These are phyloP conservation scores for Sminthurides aquaticus DNA, from an alignment of 2,888 invertebrate species.

Conservation along the genomic window DNA sequence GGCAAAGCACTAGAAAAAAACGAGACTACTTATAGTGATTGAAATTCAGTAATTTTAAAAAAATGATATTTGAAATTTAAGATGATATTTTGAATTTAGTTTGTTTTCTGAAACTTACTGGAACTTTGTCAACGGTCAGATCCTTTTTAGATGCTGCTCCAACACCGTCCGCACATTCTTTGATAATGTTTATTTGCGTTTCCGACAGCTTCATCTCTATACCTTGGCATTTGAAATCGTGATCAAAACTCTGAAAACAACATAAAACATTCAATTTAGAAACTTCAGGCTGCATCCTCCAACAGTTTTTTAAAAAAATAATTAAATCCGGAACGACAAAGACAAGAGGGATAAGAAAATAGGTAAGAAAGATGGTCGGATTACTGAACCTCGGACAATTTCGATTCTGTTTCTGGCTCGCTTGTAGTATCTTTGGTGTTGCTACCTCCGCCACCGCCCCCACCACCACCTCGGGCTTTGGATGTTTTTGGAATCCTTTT, in stretches of 20 bases:
- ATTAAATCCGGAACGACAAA: not conserved
- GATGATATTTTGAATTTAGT: not conserved
- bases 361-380: no score
- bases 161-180: constrained; percentile 26
- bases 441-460: not conserved
- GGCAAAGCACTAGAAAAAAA: constrained; percentile 34
- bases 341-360: not conserved
- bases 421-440: constrained; percentile 19
- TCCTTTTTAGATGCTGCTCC: constrained; percentile 26
- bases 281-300: not conserved
- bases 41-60: no score
- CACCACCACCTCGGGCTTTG: not conserved
- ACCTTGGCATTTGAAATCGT: constrained; percentile 24
- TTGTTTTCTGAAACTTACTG: constrained; percentile 20
- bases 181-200: constrained; percentile 25
- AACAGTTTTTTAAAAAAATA: not conserved
- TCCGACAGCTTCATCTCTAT: constrained; percentile 29
- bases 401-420: constrained; percentile 7
- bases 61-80: no score
- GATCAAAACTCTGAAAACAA: constrained; percentile 1
- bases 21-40: not conserved
- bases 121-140: constrained; percentile 25
- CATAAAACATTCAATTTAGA: not conserved
- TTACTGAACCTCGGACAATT: no score
- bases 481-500: constrained; percentile 18